Evolutionary conservation across 35 echinoderm and acorn worm species (phyloP), one percentile per base, ranked within the genome.

Genomic region (Anneissia japonica): DNA sequence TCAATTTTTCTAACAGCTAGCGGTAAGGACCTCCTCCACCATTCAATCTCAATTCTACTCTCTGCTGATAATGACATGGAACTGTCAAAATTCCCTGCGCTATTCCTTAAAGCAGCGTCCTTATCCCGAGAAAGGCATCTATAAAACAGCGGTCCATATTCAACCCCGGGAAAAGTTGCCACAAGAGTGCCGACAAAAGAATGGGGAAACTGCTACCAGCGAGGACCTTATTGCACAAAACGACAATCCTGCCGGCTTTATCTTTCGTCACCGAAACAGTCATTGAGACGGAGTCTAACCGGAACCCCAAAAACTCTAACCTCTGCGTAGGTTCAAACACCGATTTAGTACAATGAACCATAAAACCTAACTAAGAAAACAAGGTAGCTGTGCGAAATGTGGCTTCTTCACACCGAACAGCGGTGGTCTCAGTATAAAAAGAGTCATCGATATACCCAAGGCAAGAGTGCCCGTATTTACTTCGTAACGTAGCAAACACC

Each of bases 391-490:
- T 37, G 37, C 17, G 28, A 40, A 37, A n/a, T 3, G 80, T 36
- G 38, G 78, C 46, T 35, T 83, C 5, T 6, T 23, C 26, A 40
- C 84, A 86, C 4, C 31, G 3, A 0, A 16, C 72, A 2, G 4
- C 12, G 0, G 34, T 13, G 14, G 39, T 34, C 0, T 33, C 84
- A 38, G n/a, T 31, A 30, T 56, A 77, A 40, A 31, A 76, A 1
- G 74, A 31, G 31, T 84, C 82, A 38, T 75, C 84, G 26, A 86
- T 86, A 35, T 74, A 86, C 26, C 84, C 75, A 5, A 37, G 17
- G 73, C 84, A 86, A 16, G 56, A 37, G 34, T 6, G 4, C 31
- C 82, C 32, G 26, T 16, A 64, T 6, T 11, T 4, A 6, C 9
- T 84, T 12, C 46, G 6, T 35, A 34, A 14, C 4, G 39, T 32